Base-by-base conservation (phyloP, 2,888 invertebrate species). In the Carterocephalus palaemon region DNA sequence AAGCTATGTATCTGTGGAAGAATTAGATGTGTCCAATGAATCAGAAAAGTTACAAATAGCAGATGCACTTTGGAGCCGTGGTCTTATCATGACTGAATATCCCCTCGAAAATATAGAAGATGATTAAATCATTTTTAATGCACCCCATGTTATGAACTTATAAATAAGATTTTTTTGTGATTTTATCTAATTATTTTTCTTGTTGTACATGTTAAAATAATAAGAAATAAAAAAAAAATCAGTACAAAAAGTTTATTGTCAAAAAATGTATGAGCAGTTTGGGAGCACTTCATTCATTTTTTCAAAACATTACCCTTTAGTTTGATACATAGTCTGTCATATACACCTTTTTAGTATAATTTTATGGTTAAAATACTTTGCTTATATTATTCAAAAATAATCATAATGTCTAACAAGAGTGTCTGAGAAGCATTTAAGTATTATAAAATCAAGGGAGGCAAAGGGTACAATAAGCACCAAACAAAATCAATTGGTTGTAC, bases 41-140 rank as follows among this genome's bases (percentile, higher is more conserved):
- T 82, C 90, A 1, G 90, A 90, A 13, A 94, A 93, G 82, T 88
- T 95, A 17, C 70, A 79, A 36, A 67, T 85, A 45, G 92, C 90
- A 2, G 90, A 90, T 46, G 91, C 92, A 37, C 78, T 97, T 39
- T 97, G 96, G 94, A 94, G 95, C 59, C 90, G 91, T 54, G 95
- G 95, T 0, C 76, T 97, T 4, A 70, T 97, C 4, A 90, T 95
- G 80, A 92, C 95, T 2, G 89, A 91, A 52, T 81, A 86, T 52
- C 92, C 91, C 19, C 70, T 91, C 51, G 82, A 85, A 20, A 72
- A 67, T 49, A 61, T 87, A 51, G 84, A 82, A 49, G 80, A 83
- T 61, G 74, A 83, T 62, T 80, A 66, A 74, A 59, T 36, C 6
- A 38, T 41, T 6, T 15, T 47, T 47, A 31, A 49, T 20, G 34